phyloP scores from a whole-genome alignment of 2,797 vertebrate species.

The Amblyopsis hoosieri region DNA sequence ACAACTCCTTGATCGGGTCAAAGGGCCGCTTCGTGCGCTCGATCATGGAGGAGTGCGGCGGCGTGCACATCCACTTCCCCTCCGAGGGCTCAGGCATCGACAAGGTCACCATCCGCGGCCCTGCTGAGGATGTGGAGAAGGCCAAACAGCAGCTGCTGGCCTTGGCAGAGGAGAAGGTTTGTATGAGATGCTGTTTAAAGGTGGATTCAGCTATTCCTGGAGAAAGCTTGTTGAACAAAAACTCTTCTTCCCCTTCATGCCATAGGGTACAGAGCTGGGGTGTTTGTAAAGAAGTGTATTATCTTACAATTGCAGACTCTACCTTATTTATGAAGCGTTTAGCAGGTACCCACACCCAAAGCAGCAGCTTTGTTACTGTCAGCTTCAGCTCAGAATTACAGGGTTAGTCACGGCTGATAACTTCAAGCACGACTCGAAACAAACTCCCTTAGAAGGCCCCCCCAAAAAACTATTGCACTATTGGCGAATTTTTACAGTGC shows the following conservation, averaged over 20 bases:
- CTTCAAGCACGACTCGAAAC: too few species aligned
- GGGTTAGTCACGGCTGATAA: too few species aligned
- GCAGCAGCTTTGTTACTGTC: background rate
- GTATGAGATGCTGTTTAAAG: slow-evolving; percentile 5
- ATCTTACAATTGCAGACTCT: too few species aligned
- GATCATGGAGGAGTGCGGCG: slow-evolving; percentile 98
- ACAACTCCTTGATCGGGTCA: slow-evolving; percentile 96
- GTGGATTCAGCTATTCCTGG: too few species aligned
- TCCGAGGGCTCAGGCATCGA: slow-evolving; percentile 96
- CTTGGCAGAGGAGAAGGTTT: slow-evolving; percentile 97
- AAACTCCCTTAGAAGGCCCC: too few species aligned
- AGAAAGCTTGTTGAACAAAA: too few species aligned
- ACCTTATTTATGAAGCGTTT: too few species aligned
- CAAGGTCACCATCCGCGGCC: slow-evolving; percentile 94
- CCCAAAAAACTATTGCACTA: too few species aligned
- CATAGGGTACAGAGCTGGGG: too few species aligned
- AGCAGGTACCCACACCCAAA: background rate
- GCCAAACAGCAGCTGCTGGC: slow-evolving; percentile 94
- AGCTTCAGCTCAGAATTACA: background rate
- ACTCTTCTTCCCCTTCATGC: too few species aligned
- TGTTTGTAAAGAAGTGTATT: too few species aligned
- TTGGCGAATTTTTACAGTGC: too few species aligned
- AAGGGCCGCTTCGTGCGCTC: slow-evolving; percentile 98
- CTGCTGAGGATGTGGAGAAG: slow-evolving; percentile 93
- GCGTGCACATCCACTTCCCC: slow-evolving; percentile 98